Percentiles rank a stretch among this genome's conserved stretches.
phyloP scores from a whole-genome alignment of 2,888 invertebrate genomes.

The Machimus rusticus region DNA sequence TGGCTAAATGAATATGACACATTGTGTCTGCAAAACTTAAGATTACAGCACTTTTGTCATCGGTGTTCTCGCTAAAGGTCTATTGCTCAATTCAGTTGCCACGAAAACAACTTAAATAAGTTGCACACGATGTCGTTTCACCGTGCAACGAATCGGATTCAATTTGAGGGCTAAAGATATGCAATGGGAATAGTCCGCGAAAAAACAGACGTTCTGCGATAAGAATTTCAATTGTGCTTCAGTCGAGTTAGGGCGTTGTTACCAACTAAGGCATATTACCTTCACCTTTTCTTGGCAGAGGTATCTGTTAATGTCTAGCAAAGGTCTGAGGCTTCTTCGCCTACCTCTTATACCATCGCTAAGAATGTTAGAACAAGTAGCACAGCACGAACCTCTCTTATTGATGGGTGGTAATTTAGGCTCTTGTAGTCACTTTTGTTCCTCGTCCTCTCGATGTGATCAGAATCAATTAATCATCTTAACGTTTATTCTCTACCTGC shows the following conservation, averaged over 20 bases:
- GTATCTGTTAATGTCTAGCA: not conserved
- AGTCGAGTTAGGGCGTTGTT: not conserved
- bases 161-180: not conserved
- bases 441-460: slow-evolving; percentile 2
- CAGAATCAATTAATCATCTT: not conserved
- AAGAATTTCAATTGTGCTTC: slow-evolving; percentile 10
- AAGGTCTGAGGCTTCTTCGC: not conserved
- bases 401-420: slow-evolving; percentile 18
- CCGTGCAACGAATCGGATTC: not conserved
- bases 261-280: not conserved
- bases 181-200: not conserved
- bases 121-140: not conserved
- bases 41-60: not conserved
- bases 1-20: not conserved
- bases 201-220: not conserved
- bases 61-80: not conserved
- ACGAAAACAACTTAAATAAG: not conserved
- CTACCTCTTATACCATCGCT: not conserved
- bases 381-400: not conserved
- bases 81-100: not conserved
- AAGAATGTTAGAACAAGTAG: not conserved
- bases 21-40: not conserved
- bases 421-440: slow-evolving; percentile 7
- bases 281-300: not conserved
- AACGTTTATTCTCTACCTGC: not conserved